These are phyloP conservation scores for Schmidtea mediterranea DNA, from an alignment of 1,140 invertebrate species.

Conservation along the genomic window DNA sequence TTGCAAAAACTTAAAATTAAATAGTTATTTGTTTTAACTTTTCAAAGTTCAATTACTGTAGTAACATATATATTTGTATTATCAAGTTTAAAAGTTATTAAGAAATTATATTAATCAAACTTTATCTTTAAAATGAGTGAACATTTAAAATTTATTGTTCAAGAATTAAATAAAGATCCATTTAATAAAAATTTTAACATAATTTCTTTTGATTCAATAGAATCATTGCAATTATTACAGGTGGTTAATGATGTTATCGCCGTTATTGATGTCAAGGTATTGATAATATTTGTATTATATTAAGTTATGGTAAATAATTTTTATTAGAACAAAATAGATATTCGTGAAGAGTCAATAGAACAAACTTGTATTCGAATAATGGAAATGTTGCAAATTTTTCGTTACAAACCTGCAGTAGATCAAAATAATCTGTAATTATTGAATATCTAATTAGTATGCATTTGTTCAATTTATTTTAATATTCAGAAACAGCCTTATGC, in stretches of 20 bases:
- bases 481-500: conserved; percentile 31
- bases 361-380: conserved; percentile 37
- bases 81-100: too few relatives aligned
- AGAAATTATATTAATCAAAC: too few relatives aligned
- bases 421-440: conserved; percentile 15
- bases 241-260: conserved; percentile 39
- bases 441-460: neutral
- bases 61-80: too few relatives aligned
- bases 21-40: too few relatives aligned
- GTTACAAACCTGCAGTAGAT: conserved; percentile 39
- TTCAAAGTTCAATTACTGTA: too few relatives aligned
- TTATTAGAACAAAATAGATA: conserved; percentile 31
- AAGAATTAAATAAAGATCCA: conserved; percentile 42
- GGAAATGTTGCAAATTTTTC: conserved; percentile 34
- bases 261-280: conserved; percentile 35
- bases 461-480: conserved; percentile 7
- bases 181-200: conserved; percentile 49
- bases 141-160: conserved; percentile 47
- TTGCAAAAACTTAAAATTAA: too few relatives aligned
- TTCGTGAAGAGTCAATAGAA: conserved; percentile 35
- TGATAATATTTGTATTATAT: neutral
- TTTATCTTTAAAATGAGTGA: conserved; percentile 41
- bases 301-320: conserved; percentile 5
- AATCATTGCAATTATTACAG: conserved; percentile 44
- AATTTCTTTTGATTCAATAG: conserved; percentile 53